Conservation (phyloP, 2,888 invertebrate species). For the Metallyticus violacea region DNA sequence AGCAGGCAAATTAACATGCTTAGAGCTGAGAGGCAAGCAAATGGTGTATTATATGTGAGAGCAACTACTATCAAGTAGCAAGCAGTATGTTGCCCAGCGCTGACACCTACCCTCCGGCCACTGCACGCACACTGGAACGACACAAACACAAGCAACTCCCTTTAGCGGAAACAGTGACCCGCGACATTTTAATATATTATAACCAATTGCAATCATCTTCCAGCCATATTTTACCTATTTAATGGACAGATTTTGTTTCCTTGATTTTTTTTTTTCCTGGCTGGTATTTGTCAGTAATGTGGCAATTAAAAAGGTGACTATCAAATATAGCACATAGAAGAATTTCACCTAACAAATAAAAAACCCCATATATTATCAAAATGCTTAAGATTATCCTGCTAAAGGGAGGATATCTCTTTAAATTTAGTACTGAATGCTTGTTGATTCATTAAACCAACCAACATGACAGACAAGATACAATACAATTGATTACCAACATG, state of each 20-base stretch:
- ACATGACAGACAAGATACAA: too few relatives aligned
- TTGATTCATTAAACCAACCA: too few relatives aligned
- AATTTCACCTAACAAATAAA: neutral
- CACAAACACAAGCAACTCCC: constrained; percentile 40
- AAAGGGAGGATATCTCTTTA: too few relatives aligned
- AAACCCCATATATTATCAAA: too few relatives aligned
- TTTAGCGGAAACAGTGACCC: constrained; percentile 17
- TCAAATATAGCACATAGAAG: neutral
- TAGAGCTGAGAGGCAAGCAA: constrained; percentile 11
- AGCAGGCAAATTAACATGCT: neutral
- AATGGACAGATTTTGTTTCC: neutral
- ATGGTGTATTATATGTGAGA: neutral
- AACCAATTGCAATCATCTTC: constrained; percentile 7
- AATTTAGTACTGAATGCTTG: too few relatives aligned
- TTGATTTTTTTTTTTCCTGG: neutral
- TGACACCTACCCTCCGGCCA: constrained; percentile 81
- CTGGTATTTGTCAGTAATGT: constrained; percentile 4
- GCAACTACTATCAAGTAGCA: constrained; percentile 14
- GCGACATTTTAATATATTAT: neutral
- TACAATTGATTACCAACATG: too few relatives aligned
- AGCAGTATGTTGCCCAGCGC: constrained; percentile 14
- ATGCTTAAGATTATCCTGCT: too few relatives aligned
- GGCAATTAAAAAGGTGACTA: neutral
- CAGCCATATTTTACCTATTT: neutral
- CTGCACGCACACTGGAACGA: constrained; percentile 85